Base-by-base conservation (phyloP, 2,113 vertebrate genomes). In the Dunckerocampus dactyliophorus region DNA sequence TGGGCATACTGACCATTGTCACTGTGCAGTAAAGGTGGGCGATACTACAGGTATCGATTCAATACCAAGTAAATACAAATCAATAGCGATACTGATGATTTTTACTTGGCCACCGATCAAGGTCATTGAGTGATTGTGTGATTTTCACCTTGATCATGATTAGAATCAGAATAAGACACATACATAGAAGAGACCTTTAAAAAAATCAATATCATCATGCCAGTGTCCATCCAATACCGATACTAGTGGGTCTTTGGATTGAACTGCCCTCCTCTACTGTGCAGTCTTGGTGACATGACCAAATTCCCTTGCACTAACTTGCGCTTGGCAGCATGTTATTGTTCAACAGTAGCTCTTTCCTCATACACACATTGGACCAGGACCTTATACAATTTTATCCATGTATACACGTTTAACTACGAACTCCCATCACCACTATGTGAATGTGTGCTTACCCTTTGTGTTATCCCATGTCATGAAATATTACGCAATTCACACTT, bases 241-340 rank as follows among this genome's bases (percentile, higher is more conserved):
- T 39, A 39, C 9, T 8, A 28, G 24, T 28, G 24, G 10, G 3
- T 39, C 9, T 39, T 9, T 43, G 39, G 39, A 43, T 43, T 4
- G 39, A 43, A 14, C 39, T 14, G 13, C 39, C 39, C 39, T 14
- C 39, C 39, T 43, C 7, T 16, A 42, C 14, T 15, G 37, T 56
- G 42, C 37, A 56, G 34, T 56, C 19, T 55, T 19, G 47, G 19
- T 19, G 47, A 37, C 3, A 14, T 56, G n/a, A 21, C 20, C 31
- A 55, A 55, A 55, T 13, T 20, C 17, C 17, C 52, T 42, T 56
- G 39, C 8, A 20, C 34, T 16, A 39, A 56, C 12, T 42, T 20
- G n/a, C n/a, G n/a, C 37, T 80, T 75, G 78, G 75, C 66, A 78
- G 76, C 80, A 63, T 74, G 82, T 71, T 59, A 76, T 55, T 11